Conservation (phyloP, 2,113 vertebrate species). For the Colistium nudipinnis region DNA sequence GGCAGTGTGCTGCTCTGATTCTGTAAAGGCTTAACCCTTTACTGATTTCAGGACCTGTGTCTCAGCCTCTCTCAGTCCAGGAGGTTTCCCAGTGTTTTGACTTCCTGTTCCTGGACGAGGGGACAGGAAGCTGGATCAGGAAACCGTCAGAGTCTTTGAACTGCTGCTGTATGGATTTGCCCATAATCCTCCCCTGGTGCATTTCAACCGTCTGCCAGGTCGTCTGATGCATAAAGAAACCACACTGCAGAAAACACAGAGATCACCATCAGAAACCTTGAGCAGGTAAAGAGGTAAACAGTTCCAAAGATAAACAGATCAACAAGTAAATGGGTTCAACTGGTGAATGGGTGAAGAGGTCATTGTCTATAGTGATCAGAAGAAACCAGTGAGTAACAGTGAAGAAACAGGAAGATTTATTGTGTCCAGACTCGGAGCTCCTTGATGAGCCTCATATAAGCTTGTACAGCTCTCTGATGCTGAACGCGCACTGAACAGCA, state of each 20-base stretch:
- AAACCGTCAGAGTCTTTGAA: slow-evolving; percentile 76
- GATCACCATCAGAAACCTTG: no score
- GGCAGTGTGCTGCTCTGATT: slow-evolving; percentile 11
- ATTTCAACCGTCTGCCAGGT: no score
- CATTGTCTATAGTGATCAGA: neutral
- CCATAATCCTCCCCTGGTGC: slow-evolving; percentile 86
- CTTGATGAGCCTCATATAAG: slow-evolving; percentile 76
- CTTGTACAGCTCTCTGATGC: slow-evolving; percentile 91
- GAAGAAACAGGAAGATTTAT: neutral
- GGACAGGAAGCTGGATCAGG: slow-evolving; percentile 53
- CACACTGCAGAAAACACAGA: slow-evolving; percentile 76
- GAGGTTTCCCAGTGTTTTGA: slow-evolving; percentile 84
- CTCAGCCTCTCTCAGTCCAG: slow-evolving; percentile 73
- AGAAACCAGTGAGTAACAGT: neutral
- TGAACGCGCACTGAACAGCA: slow-evolving; percentile 88
- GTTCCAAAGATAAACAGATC: neutral
- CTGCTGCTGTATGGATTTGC: slow-evolving; percentile 81
- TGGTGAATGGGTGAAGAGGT: neutral
- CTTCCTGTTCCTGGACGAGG: slow-evolving; percentile 25
- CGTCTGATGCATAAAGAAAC: slow-evolving; percentile 84
- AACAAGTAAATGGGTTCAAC: neutral
- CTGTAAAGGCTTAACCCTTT: neutral
- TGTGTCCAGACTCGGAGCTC: slow-evolving; percentile 34
- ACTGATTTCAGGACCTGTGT: neutral
- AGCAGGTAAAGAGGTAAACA: neutral